phyloP scores from a whole-genome alignment of 2,113 vertebrate species.

The Buteo buteo region DNA sequence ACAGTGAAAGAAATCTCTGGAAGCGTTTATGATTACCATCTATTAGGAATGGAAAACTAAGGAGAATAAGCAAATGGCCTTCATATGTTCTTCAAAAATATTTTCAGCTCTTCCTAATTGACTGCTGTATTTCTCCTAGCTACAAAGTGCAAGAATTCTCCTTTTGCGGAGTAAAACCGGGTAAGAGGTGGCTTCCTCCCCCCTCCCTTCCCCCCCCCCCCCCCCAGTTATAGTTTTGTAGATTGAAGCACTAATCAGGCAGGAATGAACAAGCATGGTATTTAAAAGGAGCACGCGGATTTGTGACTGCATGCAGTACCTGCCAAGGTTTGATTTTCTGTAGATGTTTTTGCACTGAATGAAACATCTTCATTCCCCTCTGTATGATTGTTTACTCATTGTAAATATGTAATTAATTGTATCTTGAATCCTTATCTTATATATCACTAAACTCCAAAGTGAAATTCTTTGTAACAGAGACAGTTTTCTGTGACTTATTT shows the following conservation, averaged over 20 bases:
- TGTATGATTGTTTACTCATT: background rate
- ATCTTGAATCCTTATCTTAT: background rate
- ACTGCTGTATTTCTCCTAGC: background rate
- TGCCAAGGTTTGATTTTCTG: slow-evolving; percentile 11
- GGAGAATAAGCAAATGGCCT: slow-evolving; percentile 17
- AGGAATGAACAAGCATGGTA: slow-evolving; percentile 4
- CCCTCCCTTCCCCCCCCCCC: too few species aligned
- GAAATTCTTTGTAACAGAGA: background rate
- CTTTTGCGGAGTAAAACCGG: background rate
- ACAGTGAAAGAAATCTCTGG: slow-evolving; percentile 5
- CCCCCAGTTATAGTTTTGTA: background rate
- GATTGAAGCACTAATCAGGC: background rate
- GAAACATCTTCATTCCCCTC: background rate
- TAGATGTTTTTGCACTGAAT: background rate
- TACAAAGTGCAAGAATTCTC: background rate
- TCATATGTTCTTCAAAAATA: slow-evolving; percentile 34
- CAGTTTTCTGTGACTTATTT: background rate
- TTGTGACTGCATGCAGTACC: background rate
- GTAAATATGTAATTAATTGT: background rate
- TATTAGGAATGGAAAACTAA: slow-evolving; percentile 16
- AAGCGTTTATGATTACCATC: slow-evolving; percentile 27
- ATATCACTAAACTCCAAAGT: background rate
- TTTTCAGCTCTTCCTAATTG: background rate
- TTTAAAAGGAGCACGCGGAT: background rate
- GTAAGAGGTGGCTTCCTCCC: background rate